Evolutionary conservation across 2,113 vertebrate genomes (phyloP).

Genomic region (Chroicocephalus ridibundus): DNA sequence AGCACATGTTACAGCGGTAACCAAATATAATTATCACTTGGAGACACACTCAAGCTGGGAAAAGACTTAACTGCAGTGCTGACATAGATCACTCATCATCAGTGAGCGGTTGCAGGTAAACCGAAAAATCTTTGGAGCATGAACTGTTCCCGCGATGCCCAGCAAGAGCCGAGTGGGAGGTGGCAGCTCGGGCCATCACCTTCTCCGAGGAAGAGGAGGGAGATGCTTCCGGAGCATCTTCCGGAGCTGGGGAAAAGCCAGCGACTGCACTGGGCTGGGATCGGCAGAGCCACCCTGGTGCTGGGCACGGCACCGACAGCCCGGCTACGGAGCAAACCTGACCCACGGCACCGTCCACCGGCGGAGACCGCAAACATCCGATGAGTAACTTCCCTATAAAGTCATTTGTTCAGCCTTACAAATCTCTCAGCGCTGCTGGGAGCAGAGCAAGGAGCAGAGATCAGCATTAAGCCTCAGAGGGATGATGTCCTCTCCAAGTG

Average conservation of each 20-base stretch:
- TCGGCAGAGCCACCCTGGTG: neutral
- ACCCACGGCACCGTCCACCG: neutral
- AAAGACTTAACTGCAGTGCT: neutral
- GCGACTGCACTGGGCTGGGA: too few relatives aligned
- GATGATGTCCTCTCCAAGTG: neutral
- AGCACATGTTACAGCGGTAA: neutral
- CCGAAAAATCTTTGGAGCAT: neutral
- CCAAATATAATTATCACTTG: neutral
- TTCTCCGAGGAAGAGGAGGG: neutral
- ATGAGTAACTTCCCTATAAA: neutral
- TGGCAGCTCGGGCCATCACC: neutral
- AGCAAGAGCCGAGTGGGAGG: neutral
- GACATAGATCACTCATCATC: neutral
- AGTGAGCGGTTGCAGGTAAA: neutral
- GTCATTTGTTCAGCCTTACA: neutral
- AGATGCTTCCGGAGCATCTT: neutral
- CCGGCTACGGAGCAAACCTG: neutral
- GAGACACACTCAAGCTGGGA: neutral
- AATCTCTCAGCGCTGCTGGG: neutral
- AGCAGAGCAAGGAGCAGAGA: neutral
- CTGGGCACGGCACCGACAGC: too few relatives aligned
- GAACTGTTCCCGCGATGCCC: rapidly evolving
- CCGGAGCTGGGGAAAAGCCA: neutral
- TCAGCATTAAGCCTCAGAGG: neutral
- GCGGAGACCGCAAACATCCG: neutral